Evolutionary conservation across 2,888 invertebrate species (phyloP), one percentile per base, ranked within the genome.

Genomic region (Polydrusus tereticollis): DNA sequence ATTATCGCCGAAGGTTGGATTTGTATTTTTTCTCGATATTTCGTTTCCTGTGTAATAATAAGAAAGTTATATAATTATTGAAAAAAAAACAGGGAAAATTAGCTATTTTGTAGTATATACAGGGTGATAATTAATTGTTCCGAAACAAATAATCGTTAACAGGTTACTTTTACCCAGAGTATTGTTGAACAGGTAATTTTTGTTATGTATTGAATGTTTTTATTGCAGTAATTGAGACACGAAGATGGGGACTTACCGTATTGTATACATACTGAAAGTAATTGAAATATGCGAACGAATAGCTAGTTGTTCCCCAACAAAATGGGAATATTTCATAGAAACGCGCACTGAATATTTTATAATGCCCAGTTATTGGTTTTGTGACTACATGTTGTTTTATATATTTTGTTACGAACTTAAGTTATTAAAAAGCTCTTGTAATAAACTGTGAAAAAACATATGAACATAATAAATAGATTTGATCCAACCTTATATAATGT

Each of bases 391-490:
- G 21, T 58, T 58, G 58, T 38, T 58, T 38, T 58, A 38, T 58
- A 58, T 58, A 58, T 58, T 38, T 58, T 58, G 58, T 58, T 58
- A 58, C 41, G 50, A 41, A 41, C 20, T 38, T 58, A 58, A 58
- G 58, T 58, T 58, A 58, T 58, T 58, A 58, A 58, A 57, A 57
- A 23, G 50, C 50, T 50, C 50, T 45, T 50, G 50, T 50, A 50
- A 57, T 58, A 38, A 58, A 58, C 23, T 58, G 38, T 58, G 58
- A 58, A 21, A 58, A 58, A 38, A 18, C 33, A 21, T 33, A 21
- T 21, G 14, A 21, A 20, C 14, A 7, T 7, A 50, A 50, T 26
- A 26, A 26, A 50, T 50, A 14, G 26, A 50, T 50, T 50, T 50
- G 50, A 50, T 26, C 14, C 26, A 50, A 50, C 26, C 50, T 50